These are phyloP conservation scores for Regulus satrapa DNA, from an alignment of 2,113 vertebrate species.

Conservation along the genomic window DNA sequence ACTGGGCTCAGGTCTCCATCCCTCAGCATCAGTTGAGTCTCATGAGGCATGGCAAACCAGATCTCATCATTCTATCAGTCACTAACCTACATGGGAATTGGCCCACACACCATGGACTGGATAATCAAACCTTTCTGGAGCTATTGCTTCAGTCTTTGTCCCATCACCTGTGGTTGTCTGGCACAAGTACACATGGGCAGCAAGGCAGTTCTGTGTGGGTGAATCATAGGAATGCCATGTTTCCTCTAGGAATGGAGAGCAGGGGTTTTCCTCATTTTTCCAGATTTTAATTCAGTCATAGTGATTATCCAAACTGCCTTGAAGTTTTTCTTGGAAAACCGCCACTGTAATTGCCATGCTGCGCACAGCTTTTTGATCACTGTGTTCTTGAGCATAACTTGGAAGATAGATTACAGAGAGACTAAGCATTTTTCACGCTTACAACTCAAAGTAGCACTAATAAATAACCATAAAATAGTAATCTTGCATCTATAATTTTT, in stretches of 20 bases:
- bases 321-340: not conserved
- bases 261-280: fast-evolving
- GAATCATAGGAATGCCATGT: not conserved
- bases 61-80: not conserved
- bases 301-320: not conserved
- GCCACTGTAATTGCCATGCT: not conserved
- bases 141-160: not conserved
- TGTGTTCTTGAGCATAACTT: not conserved
- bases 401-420: slow-evolving; percentile 15
- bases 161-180: not conserved
- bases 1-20: not conserved
- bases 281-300: not conserved
- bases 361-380: not conserved
- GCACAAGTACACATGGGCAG: fast-evolving
- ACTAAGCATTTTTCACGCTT: slow-evolving; percentile 20
- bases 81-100: not conserved
- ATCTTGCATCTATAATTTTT: not conserved
- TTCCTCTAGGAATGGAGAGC: not conserved
- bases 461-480: slow-evolving; percentile 20
- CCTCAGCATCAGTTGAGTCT: not conserved
- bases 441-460: not conserved
- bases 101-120: not conserved
- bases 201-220: not conserved
- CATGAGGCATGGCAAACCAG: not conserved
- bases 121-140: not conserved